A percentile compares a stretch with the other conserved stretches of the same genome.
phyloP scores from a whole-genome alignment of 2,113 vertebrate species.

The Dasyornis broadbenti region DNA sequence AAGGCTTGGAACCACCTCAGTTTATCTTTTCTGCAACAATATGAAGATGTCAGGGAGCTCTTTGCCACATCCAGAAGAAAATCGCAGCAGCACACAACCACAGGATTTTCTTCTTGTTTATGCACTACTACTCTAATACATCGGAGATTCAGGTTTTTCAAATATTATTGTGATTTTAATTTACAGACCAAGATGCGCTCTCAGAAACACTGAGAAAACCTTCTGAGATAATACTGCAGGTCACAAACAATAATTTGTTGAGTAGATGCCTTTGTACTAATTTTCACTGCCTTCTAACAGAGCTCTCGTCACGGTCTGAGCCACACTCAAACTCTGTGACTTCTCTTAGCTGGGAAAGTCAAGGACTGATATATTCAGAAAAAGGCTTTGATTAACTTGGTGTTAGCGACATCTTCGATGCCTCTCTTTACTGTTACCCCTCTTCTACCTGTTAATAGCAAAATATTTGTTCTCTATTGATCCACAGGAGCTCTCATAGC shows the following conservation, averaged over 20 bases:
- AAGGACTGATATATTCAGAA: not conserved
- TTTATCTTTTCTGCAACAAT: conserved; percentile 44
- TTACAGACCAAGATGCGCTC: not conserved
- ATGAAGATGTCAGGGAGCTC: conserved; percentile 30
- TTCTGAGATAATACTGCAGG: not conserved
- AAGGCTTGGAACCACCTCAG: conserved; percentile 37
- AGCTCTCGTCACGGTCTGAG: not conserved
- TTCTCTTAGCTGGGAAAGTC: not conserved
- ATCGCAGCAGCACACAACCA: not conserved
- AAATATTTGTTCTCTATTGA: not conserved
- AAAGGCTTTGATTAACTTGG: not conserved
- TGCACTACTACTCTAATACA: not conserved
- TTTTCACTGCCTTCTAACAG: not conserved
- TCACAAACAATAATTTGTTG: not conserved
- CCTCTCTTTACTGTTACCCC: not conserved
- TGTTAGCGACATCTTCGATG: not conserved
- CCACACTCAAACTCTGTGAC: not conserved
- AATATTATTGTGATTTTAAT: not conserved
- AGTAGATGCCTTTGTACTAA: not conserved
- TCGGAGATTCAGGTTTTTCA: not conserved
- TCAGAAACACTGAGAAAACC: not conserved
- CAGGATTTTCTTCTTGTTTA: not conserved
- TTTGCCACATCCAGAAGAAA: not conserved
- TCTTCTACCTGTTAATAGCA: not conserved
- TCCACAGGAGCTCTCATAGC: not conserved